phyloP scores from a whole-genome alignment of 2,797 vertebrate genomes.

The Silurus aristotelis region DNA sequence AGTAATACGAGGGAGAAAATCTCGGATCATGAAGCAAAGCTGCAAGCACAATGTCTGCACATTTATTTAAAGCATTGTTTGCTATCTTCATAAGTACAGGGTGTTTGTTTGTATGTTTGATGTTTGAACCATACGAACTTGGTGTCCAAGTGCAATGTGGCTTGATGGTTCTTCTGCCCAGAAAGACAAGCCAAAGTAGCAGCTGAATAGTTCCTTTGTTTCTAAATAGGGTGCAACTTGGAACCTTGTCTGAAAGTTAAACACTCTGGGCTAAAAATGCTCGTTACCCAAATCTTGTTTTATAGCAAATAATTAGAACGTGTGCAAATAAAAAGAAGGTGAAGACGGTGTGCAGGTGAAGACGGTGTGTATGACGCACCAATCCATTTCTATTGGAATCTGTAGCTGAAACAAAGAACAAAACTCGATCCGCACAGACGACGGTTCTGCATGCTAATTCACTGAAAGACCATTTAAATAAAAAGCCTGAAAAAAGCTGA shows the following conservation, averaged over 20 bases:
- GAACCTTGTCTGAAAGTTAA: not conserved
- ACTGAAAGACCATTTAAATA: not conserved
- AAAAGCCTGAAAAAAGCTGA: constrained; percentile 6
- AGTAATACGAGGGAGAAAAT: not conserved
- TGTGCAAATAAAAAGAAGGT: not conserved
- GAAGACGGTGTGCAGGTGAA: not conserved
- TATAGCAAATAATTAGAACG: not conserved
- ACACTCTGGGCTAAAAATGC: not conserved
- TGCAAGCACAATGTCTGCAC: not conserved
- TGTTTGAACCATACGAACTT: no score
- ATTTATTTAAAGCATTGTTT: no score
- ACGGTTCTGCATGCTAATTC: not conserved
- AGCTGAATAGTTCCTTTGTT: not conserved
- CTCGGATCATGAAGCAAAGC: not conserved
- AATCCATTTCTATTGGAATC: not conserved
- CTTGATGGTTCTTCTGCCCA: no score
- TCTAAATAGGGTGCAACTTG: not conserved
- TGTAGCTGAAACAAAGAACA: not conserved
- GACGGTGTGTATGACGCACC: not conserved
- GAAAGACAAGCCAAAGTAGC: not conserved
- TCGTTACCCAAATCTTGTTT: not conserved
- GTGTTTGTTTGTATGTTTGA: no score
- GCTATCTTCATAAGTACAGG: no score
- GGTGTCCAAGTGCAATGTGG: no score
- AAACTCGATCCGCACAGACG: not conserved